Conservation (phyloP, 2,113 vertebrate species). For the Typhlomys cinereus region DNA sequence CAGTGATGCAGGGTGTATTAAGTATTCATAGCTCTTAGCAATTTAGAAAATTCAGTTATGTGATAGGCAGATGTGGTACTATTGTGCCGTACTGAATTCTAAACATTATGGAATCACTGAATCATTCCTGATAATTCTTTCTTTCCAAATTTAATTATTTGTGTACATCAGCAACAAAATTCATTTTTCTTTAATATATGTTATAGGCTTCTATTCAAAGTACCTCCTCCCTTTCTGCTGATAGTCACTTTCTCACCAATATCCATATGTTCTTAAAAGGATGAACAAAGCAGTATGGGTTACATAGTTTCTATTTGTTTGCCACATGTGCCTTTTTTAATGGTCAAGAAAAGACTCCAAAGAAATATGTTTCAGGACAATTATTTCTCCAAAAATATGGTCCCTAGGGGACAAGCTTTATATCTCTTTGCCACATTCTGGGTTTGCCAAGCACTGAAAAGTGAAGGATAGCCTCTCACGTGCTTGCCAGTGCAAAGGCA, state of each 20-base stretch:
- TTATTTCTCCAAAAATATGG: not conserved
- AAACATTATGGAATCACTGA: too few relatives aligned
- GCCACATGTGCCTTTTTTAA: not conserved
- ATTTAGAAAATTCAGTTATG: not conserved
- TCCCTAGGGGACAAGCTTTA: not conserved
- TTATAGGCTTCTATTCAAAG: not conserved
- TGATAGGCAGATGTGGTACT: not conserved
- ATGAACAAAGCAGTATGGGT: not conserved
- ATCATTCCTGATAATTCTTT: not conserved
- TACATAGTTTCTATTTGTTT: not conserved
- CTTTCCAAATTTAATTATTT: slow-evolving; percentile 5
- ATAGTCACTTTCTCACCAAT: not conserved
- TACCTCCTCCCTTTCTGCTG: not conserved
- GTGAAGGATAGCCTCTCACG: not conserved
- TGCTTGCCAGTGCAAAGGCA: not conserved
- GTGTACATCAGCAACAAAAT: not conserved
- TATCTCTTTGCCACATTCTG: slow-evolving; percentile 18
- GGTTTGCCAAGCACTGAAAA: slow-evolving; percentile 10
- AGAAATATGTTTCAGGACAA: slow-evolving; percentile 31
- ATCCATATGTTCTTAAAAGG: not conserved
- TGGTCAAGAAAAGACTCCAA: not conserved
- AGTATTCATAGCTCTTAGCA: not conserved
- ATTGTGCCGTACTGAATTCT: too few relatives aligned
- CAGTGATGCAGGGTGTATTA: not conserved
- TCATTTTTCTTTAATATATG: not conserved